Conservation (phyloP, 2,888 invertebrate genomes). For the Meganola albula region DNA sequence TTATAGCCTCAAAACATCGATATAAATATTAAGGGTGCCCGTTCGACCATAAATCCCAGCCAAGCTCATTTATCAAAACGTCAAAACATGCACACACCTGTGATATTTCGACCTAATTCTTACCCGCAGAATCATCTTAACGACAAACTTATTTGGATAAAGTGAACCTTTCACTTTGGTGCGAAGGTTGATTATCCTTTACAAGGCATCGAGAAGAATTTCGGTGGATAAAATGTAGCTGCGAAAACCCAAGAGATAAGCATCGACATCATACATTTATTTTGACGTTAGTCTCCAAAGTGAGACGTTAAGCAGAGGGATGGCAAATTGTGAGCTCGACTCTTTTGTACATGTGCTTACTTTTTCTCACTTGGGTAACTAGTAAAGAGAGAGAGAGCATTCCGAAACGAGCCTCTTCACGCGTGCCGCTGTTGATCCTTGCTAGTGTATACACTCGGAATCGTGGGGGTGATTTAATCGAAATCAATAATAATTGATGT, state of each 20-base stretch:
- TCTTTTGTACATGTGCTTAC: too few relatives aligned
- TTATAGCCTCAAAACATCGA: constrained; percentile 36
- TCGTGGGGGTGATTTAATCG: too few relatives aligned
- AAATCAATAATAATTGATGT: too few relatives aligned
- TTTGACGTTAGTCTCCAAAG: constrained; percentile 34
- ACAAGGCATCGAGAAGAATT: constrained; percentile 19
- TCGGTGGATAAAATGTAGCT: constrained; percentile 20
- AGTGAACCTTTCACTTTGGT: constrained; percentile 9
- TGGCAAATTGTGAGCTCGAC: too few relatives aligned
- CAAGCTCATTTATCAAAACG: constrained; percentile 45
- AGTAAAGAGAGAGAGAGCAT: too few relatives aligned
- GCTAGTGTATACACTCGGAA: too few relatives aligned
- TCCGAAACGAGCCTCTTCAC: too few relatives aligned
- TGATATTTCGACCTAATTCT: constrained; percentile 44
- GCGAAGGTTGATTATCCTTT: constrained; percentile 23
- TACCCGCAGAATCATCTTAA: constrained; percentile 25
- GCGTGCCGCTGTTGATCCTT: too few relatives aligned
- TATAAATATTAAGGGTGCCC: constrained; percentile 33
- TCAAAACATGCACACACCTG: constrained; percentile 50
- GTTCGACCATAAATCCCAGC: constrained; percentile 35
- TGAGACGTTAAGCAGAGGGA: constrained; percentile 15
- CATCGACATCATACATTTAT: constrained; percentile 50
- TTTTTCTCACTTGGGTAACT: too few relatives aligned
- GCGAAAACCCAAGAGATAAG: constrained; percentile 38
- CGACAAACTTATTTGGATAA: constrained; percentile 10